A percentile compares a stretch with the other conserved stretches of the same genome.
Conservation (phyloP, 2,888 invertebrate species). For the Mesoligia furuncula region DNA sequence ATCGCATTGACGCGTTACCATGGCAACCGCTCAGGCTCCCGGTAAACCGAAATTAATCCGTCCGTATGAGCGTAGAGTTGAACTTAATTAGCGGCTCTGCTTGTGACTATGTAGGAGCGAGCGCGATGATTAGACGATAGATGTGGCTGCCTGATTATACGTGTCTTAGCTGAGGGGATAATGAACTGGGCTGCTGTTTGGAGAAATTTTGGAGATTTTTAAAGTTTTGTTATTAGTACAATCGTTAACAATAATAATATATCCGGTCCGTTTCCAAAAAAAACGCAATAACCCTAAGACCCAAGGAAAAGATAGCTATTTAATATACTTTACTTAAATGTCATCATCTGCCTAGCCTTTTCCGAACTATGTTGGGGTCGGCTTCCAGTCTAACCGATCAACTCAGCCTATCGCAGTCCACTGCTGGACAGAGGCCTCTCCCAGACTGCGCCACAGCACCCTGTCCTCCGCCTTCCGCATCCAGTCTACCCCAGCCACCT, state of each 20-base stretch:
- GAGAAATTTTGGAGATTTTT: neutral
- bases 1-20: constrained; percentile 64
- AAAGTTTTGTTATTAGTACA: neutral
- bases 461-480: no score
- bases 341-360: neutral
- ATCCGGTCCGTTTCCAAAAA: neutral
- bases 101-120: constrained; percentile 61
- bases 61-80: constrained; percentile 75
- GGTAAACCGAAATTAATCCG: constrained; percentile 76
- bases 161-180: constrained; percentile 42
- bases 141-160: constrained; percentile 53
- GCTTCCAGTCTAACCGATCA: no score
- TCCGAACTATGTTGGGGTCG: no score
- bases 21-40: constrained; percentile 62
- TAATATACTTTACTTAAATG: neutral
- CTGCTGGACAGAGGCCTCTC: no score
- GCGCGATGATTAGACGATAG: constrained; percentile 64
- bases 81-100: constrained; percentile 80
- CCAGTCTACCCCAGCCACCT: no score
- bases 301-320: no score
- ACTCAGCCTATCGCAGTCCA: no score
- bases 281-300: neutral
- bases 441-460: no score
- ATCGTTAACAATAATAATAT: neutral
- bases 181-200: constrained; percentile 27